These are phyloP conservation scores for Rhinopomastus cyanomelas DNA, from an alignment of 2,113 vertebrate genomes.

Conservation along the genomic window DNA sequence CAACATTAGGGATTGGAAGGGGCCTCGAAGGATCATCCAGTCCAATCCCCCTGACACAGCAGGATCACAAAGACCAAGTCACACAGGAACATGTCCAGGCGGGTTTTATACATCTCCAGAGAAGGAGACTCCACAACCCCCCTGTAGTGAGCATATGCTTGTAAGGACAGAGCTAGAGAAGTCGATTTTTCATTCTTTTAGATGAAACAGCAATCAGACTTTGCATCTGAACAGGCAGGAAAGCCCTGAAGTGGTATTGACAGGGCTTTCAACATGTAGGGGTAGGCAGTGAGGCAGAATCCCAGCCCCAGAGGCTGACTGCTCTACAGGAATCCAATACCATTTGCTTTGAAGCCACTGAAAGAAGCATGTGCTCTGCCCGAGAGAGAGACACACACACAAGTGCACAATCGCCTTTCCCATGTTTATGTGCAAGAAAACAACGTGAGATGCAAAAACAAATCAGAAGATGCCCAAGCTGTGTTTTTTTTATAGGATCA, in stretches of 20 bases:
- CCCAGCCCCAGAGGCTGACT: neutral
- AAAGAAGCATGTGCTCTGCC: neutral
- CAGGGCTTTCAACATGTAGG: rapidly evolving
- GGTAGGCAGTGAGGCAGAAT: neutral
- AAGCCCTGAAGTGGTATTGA: neutral
- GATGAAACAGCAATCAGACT: neutral
- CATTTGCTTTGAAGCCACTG: neutral
- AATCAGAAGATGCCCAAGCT: neutral
- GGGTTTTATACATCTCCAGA: no score
- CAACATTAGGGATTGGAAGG: no score
- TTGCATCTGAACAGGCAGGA: neutral
- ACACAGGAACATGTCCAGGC: no score
- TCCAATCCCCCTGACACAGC: no score
- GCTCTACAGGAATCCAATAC: neutral
- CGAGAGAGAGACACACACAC: no score
- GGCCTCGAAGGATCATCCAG: no score
- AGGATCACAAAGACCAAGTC: no score
- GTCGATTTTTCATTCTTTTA: neutral
- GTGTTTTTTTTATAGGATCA: neutral
- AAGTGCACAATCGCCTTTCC: neutral
- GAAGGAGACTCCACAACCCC: no score
- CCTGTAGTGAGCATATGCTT: neutral
- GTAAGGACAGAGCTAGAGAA: neutral
- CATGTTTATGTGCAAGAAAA: neutral
- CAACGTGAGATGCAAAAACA: neutral